Percentiles rank a stretch among this genome's conserved stretches.
Conservation (phyloP, 2,888 invertebrate genomes). For the Gastrophysa polygoni region DNA sequence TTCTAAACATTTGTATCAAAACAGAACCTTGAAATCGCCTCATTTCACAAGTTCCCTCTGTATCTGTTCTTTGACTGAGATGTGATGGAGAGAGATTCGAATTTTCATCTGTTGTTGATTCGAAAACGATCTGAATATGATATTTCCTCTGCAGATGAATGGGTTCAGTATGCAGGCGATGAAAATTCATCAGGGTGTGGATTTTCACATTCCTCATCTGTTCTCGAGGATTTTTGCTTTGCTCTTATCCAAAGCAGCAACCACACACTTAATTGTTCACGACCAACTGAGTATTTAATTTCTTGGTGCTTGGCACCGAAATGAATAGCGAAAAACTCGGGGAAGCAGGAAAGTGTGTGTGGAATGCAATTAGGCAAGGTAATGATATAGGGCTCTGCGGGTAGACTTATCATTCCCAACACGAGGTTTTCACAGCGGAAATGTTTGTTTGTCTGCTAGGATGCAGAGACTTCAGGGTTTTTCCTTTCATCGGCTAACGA, state of each 20-base stretch:
- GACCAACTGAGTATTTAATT: slow-evolving; percentile 34
- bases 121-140: no score
- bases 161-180: background rate
- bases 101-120: no score
- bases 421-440: slow-evolving; percentile 29
- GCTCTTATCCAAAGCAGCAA: background rate
- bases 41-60: no score
- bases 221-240: background rate
- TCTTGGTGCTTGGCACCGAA: slow-evolving; percentile 37
- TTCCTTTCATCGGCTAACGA: background rate
- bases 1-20: no score
- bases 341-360: slow-evolving; percentile 37
- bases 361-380: slow-evolving; percentile 40
- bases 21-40: no score
- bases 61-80: no score
- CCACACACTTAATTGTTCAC: background rate
- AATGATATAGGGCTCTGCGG: slow-evolving; percentile 36
- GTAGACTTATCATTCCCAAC: slow-evolving; percentile 38
- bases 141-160: background rate
- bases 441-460: slow-evolving; percentile 22
- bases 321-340: slow-evolving; percentile 38
- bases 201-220: background rate
- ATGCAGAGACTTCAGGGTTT: slow-evolving; percentile 3
- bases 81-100: no score
- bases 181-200: background rate